These are phyloP conservation scores for Akabosia matsudoensis DNA, from an alignment of 1,140 invertebrate genomes.

Conservation along the genomic window DNA sequence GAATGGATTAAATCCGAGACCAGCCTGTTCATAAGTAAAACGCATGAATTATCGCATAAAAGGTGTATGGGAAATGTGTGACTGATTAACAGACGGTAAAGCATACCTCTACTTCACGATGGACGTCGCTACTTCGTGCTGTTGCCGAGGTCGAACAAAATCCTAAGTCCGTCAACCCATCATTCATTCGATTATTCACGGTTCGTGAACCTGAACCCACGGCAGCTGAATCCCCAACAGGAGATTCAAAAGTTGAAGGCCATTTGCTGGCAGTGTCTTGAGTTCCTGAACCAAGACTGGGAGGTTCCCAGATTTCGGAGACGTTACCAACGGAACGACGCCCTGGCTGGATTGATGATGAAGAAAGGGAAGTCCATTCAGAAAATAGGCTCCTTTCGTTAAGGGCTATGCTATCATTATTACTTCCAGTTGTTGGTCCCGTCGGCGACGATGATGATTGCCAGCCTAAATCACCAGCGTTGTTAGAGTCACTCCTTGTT, in stretches of 20 bases:
- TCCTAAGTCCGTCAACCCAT: not conserved
- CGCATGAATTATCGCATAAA: not conserved
- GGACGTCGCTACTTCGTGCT: not conserved
- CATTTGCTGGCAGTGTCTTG: constrained; percentile 5
- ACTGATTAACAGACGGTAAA: not conserved
- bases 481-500: not conserved
- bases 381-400: not conserved
- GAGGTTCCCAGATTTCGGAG: not conserved
- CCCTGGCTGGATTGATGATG: not conserved
- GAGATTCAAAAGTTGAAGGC: not conserved
- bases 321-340: not conserved
- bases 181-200: not conserved
- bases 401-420: not conserved
- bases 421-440: not conserved
- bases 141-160: not conserved
- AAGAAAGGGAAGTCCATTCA: not conserved
- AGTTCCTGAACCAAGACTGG: not conserved
- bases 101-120: constrained; percentile 46
- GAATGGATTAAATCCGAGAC: constrained; percentile 46
- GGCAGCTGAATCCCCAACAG: not conserved
- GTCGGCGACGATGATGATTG: not conserved
- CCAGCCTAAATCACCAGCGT: not conserved
- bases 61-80: not conserved
- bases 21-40: constrained; percentile 36
- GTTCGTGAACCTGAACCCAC: not conserved